Evolutionary conservation across 2,888 invertebrate genomes (phyloP), one percentile per base, ranked within the genome.

Genomic region (Leptothorax acervorum): DNA sequence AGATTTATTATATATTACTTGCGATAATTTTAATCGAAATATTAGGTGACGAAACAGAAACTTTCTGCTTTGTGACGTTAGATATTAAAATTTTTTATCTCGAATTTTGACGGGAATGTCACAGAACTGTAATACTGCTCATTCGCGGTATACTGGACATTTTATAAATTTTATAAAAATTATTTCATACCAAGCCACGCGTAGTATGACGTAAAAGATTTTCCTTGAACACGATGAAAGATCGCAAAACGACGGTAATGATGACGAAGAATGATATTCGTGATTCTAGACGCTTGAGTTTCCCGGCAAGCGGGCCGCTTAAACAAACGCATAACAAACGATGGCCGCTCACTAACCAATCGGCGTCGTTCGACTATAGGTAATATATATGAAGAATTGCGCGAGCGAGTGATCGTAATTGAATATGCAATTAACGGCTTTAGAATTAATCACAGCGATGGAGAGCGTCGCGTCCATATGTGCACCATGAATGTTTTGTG

Each of bases 261-360:
- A 78, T 88, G 90, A 90, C 84, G 82, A 66, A 85, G 86, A 79
- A 55, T 90, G 86, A 91, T 92, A 74, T 93, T 93, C 86, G 89
- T 93, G 90, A 91, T 93, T 94, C 90, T 95, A 95, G 95, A 94
- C 95, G 95, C 92, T 95, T 95, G 94, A 94, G 94, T 94, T 94
- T 94, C 93, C 94, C 94, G 92, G 94, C 94, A 92, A 94, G 92
- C 93, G 93, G 94, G 89, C 89, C 93, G 91, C 92, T 93, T 92
- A 94, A 93, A 91, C 94, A 94, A 92, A 91, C 92, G 91, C 93
- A 93, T 94, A 94, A 93, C 92, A 94, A 94, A 92, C 94, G 94
- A 92, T 94, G 94, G 94, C 93, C 93, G 89, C 93, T 93, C 92
- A 93, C 93, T 93, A 94, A 94, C 92, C 94, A 94, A 93, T 94